Evolutionary conservation across 2,888 invertebrate species (phyloP).

Genomic region (Papilio elwesi): DNA sequence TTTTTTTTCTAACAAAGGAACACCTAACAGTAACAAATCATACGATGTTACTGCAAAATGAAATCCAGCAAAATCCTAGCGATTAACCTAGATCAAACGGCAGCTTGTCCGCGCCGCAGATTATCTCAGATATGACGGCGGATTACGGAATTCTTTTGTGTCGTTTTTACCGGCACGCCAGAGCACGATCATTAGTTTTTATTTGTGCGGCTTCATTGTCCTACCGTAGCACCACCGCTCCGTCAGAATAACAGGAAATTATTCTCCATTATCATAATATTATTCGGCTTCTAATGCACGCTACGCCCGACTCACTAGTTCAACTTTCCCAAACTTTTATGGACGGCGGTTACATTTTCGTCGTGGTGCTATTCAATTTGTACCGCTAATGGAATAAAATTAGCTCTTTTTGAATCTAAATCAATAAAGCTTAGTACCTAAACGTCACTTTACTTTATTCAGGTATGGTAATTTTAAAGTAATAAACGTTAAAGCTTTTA

Average conservation of each 20-base stretch:
- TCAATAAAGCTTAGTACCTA: slow-evolving; percentile 28
- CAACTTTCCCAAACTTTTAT: slow-evolving; percentile 38
- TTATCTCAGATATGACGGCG: slow-evolving; percentile 51
- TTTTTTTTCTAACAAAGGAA: slow-evolving; percentile 3
- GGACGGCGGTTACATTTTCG: slow-evolving; percentile 30
- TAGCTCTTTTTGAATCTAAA: slow-evolving; percentile 27
- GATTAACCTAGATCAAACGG: slow-evolving; percentile 51
- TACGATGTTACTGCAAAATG: slow-evolving; percentile 38
- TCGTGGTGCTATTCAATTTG: slow-evolving; percentile 32
- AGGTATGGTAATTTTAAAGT: slow-evolving; percentile 16
- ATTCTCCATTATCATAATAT: slow-evolving; percentile 51
- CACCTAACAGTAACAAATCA: slow-evolving; percentile 20
- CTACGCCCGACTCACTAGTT: slow-evolving; percentile 23
- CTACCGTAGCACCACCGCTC: slow-evolving; percentile 45
- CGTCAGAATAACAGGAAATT: slow-evolving; percentile 49
- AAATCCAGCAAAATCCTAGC: slow-evolving; percentile 46
- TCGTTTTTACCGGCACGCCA: slow-evolving; percentile 46
- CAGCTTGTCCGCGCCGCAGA: slow-evolving; percentile 44
- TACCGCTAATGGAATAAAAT: slow-evolving; percentile 38
- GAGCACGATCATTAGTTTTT: slow-evolving; percentile 50
- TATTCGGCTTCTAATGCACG: slow-evolving; percentile 38
- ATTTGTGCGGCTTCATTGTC: slow-evolving; percentile 50
- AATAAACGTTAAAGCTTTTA: slow-evolving; percentile 9
- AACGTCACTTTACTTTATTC: slow-evolving; percentile 25
- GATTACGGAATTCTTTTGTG: slow-evolving; percentile 53